These are phyloP conservation scores for Lophius americanus DNA, from an alignment of 2,797 vertebrate species.

Conservation along the genomic window DNA sequence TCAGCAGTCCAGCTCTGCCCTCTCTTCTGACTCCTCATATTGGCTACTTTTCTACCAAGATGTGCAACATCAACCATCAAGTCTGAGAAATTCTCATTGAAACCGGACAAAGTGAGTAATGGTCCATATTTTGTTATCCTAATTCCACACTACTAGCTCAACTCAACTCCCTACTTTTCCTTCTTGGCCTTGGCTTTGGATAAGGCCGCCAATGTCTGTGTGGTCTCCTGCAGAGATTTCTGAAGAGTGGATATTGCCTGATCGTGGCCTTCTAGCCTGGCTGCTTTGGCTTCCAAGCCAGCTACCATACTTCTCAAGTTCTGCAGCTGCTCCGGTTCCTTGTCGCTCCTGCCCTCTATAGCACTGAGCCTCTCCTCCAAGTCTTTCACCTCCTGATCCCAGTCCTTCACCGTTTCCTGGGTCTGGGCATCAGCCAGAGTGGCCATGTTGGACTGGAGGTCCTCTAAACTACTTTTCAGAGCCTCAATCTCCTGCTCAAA, in stretches of 20 bases:
- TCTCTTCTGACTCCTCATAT: conserved; percentile 5
- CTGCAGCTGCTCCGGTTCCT: conserved; percentile 83
- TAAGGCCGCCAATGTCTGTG: conserved; percentile 80
- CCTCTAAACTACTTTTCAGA: conserved; percentile 78
- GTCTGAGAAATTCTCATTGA: conserved; percentile 28
- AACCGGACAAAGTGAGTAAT: conserved; percentile 2
- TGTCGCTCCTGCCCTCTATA: conserved; percentile 61
- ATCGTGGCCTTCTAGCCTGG: conserved; percentile 86
- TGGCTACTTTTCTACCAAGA: conserved; percentile 16
- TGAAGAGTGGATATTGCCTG: conserved; percentile 81
- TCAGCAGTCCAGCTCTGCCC: conserved; percentile 60
- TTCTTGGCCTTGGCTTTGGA: conserved; percentile 76
- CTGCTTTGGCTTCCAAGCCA: conserved; percentile 83
- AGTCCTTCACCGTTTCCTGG: conserved; percentile 65
- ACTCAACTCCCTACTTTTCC: conserved; percentile 27
- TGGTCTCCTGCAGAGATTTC: conserved; percentile 81
- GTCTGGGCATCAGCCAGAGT: conserved; percentile 71
- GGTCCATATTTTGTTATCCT: conserved; percentile 13
- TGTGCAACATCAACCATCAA: conserved; percentile 37
- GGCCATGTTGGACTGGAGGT: conserved; percentile 74
- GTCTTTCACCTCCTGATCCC: conserved; percentile 50
- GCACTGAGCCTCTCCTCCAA: conserved; percentile 49
- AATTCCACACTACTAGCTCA: conserved; percentile 5
- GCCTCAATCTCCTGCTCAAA: conserved; percentile 78
- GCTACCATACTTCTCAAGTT: conserved; percentile 82